These are phyloP conservation scores for Diacarnus erythraeanus DNA, from an alignment of 37 sponge, comb jelly and placozoan species.

Conservation along the genomic window DNA sequence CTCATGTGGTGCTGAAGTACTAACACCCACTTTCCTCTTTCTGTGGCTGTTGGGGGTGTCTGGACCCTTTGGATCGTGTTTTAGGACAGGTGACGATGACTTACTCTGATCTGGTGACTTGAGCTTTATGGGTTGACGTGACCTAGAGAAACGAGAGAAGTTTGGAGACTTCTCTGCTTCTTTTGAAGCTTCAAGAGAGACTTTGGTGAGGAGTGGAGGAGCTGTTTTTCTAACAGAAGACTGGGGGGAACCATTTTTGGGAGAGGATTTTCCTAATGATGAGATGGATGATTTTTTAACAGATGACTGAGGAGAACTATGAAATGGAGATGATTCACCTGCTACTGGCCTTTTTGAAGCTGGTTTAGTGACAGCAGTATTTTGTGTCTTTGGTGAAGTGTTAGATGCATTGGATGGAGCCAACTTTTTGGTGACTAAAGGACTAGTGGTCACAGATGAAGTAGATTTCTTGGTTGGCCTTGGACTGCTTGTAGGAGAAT, in stretches of 20 bases:
- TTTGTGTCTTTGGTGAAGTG: background rate
- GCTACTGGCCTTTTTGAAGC: background rate
- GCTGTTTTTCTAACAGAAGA: background rate
- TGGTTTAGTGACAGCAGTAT: background rate
- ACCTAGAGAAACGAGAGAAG: conserved; percentile 10
- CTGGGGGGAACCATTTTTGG: background rate
- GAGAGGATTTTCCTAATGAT: conserved; percentile 1
- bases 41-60: background rate
- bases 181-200: background rate
- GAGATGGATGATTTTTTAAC: too few relatives aligned
- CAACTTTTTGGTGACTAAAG: background rate
- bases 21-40: background rate
- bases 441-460: background rate
- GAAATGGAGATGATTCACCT: too few relatives aligned
- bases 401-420: background rate
- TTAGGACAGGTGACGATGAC: background rate
- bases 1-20: background rate
- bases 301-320: too few relatives aligned
- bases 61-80: background rate
- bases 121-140: background rate
- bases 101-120: conserved; percentile 16
- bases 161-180: background rate
- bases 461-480: background rate
- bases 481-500: background rate
- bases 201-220: conserved; percentile 4